Base-by-base conservation (phyloP, 2,797 vertebrate species). In the Discoglossus pictus region DNA sequence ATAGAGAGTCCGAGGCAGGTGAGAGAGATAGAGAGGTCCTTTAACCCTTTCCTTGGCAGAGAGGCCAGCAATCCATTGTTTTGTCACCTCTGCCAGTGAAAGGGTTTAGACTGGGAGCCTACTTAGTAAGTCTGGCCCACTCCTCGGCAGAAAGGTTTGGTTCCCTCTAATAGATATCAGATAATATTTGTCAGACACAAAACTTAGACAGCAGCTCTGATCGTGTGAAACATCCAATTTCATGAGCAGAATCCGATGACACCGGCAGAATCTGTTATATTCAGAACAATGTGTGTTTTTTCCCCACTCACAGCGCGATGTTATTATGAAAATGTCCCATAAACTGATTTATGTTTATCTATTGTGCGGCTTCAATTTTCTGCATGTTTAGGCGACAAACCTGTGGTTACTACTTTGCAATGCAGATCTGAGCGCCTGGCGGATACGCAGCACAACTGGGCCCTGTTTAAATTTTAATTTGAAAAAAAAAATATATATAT, bases 361-460 rank as follows among this genome's bases (percentile, higher is more conserved):
- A 79, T 70, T 83, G 78, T 80, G 74, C 76, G 74, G 72, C 63
- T 65, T 76, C 82, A 82, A 75, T 83, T 86, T 82, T 87, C 86
- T 88, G 76, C 84, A 82, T 82, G 89, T 94, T 92, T 93, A 92
- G 82, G 90, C 93, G 89, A 86, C 88, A 89, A 89, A 92, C 80
- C 78, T 86, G 84, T 76, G 84, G 84, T 83, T 82, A 81, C 80
- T 68, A 88, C 86, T 88, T 85, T 83, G 86, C 76, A 78, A 79
- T 80, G 67, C 83, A 87, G 82, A 74, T 79, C 78, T 79, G 76
- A 79, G 66, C 52, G 77, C 76, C 35, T 80, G 81, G 78, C 75
- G 61, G 72, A 18, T 34, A 82, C 75, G 48, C 9, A 72, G 76
- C 78, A 82, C 74, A 75, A 86, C 59, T 58, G 74, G 81, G 77